Base-by-base conservation (phyloP, 2,888 invertebrate genomes). In the Pristionchus fissidentatus region DNA sequence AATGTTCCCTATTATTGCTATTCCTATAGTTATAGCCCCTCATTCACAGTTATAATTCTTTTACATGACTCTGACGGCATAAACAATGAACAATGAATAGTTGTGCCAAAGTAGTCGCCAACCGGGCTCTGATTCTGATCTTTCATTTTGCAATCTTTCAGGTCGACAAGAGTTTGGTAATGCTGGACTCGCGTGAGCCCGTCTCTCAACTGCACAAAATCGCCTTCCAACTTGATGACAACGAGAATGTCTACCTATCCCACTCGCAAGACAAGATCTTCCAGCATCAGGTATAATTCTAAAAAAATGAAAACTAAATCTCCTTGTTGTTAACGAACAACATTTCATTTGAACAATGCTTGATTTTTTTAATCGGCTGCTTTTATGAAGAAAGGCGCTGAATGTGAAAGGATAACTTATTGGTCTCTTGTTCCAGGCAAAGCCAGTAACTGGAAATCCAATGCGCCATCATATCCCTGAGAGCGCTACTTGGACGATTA, bases 391-490 rank as follows among this genome's bases (percentile, higher is more conserved):
- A 52, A 22, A 52, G 22, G 15, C 55, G 55, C 55, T n/a, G 22
- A 10, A 46, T 7, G 15, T 10, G 7, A 10, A 15, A 46, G 13
- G 49, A 49, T 49, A 52, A 8, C n/a, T 52, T 19, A 52, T 52
- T n/a, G 19, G 19, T 52, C 22, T 22, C n/a, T n/a, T 52, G 22
- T n/a, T 49, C 4, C 90, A 94, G 94, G 98, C 98, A 0, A 79
- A 15, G 10, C 52, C 38, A 1, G 97, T 97, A 0, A 97, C 97
- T 0, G 97, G 97, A 0, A 97, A 97, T 93, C 98, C 98, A 92
- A 97, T 96, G 93, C 97, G 97, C 92, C 98, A 99, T 93, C 98
- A 98, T 97, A 98, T 99, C 90, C 99, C 98, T 93, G 99, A 99
- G 92, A 98, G 98, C 5, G 99, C 99, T 0, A 97, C 98, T 90